Evolutionary conservation across 2,888 invertebrate species (phyloP).

Genomic region (Erebia ligea): DNA sequence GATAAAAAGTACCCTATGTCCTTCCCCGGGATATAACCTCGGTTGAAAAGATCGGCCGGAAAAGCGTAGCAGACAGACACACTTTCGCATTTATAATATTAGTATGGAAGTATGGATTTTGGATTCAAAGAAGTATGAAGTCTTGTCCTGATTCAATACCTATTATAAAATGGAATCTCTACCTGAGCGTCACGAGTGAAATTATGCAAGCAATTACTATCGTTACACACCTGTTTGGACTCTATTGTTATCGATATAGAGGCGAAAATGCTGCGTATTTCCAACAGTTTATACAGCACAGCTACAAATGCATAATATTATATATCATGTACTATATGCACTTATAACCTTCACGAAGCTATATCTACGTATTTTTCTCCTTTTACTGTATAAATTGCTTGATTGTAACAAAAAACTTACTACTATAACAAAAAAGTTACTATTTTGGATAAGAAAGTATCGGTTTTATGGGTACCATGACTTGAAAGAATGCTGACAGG

Average conservation of each 20-base stretch:
- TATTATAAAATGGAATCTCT: background rate
- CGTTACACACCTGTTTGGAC: background rate
- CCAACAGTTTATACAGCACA: background rate
- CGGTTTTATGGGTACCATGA: too few species aligned
- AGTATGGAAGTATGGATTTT: too few species aligned
- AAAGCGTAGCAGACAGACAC: too few species aligned
- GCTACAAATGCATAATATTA: background rate
- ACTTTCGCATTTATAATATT: too few species aligned
- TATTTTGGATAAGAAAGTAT: background rate
- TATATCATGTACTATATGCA: background rate
- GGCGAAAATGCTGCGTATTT: background rate
- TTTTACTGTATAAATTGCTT: background rate
- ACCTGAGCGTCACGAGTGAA: constrained; percentile 15
- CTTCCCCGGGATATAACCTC: too few species aligned
- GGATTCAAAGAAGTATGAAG: background rate
- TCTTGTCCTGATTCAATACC: constrained; percentile 2
- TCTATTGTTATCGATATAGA: background rate
- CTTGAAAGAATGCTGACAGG: too few species aligned
- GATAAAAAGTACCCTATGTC: too few species aligned
- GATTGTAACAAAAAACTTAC: background rate
- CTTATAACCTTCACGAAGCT: background rate
- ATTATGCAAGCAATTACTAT: constrained; percentile 13
- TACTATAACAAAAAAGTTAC: background rate
- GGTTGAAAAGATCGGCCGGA: too few species aligned
- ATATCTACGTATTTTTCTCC: background rate